A percentile compares a stretch with the other conserved stretches of the same genome.
Evolutionary conservation across 92 coral and sea anemone genomes (phyloP).

Genomic region (Desmophyllum pertusum): DNA sequence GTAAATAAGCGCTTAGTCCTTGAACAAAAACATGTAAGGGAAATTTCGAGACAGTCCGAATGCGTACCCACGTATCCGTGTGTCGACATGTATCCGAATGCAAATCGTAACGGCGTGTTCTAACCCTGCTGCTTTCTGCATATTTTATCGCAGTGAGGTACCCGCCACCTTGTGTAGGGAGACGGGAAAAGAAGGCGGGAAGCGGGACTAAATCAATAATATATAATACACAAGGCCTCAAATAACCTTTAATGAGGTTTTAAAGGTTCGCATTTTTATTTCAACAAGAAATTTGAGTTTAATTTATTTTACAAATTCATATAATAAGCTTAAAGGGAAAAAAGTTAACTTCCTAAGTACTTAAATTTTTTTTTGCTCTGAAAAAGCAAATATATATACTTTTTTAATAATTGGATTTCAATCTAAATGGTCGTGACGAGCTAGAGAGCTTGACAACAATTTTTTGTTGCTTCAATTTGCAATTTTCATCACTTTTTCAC

Average conservation of each 20-base stretch:
- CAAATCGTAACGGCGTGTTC: no score
- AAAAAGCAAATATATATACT: background rate
- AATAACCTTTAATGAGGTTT: background rate
- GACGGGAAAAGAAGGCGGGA: background rate
- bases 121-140: no score
- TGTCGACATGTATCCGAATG: no score
- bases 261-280: background rate
- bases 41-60: no score
- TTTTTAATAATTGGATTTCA: background rate
- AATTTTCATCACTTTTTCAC: no score
- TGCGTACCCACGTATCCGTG: no score
- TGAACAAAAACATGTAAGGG: no score
- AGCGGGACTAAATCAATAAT: background rate
- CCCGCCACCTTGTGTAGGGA: no score
- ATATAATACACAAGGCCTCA: background rate
- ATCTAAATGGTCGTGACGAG: background rate
- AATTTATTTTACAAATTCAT: constrained; percentile 1
- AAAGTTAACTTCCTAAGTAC: background rate
- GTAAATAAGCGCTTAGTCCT: no score
- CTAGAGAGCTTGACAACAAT: no score
- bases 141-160: no score
- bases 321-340: constrained; percentile 6
- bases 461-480: no score
- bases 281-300: constrained; percentile 25
- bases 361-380: background rate